phyloP scores from a whole-genome alignment of 2,113 vertebrate species.

The Apaloderma vittatum region DNA sequence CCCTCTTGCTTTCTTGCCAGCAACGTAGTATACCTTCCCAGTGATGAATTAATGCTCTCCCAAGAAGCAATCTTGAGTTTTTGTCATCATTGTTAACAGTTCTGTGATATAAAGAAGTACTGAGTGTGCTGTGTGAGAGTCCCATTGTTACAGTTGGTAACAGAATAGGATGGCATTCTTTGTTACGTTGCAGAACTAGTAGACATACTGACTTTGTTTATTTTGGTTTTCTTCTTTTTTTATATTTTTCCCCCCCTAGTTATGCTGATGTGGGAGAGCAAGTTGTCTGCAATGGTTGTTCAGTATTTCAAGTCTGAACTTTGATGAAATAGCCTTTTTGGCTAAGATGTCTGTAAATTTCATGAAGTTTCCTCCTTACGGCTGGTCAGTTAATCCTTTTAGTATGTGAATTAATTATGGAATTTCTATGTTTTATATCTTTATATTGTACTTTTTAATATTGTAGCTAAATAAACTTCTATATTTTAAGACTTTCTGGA shows the following conservation, averaged over 20 bases:
- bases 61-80: background rate
- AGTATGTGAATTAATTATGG: background rate
- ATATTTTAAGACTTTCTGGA: constrained; percentile 60
- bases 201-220: background rate
- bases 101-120: background rate
- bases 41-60: background rate
- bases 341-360: background rate
- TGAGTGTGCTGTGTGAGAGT: background rate
- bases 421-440: constrained; percentile 34
- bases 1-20: background rate
- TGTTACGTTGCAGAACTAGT: background rate
- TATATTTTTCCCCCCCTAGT: constrained; percentile 19
- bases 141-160: background rate
- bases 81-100: background rate
- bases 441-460: constrained; percentile 68
- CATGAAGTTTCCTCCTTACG: background rate
- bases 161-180: background rate
- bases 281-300: constrained; percentile 76
- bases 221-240: background rate
- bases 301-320: constrained; percentile 76
- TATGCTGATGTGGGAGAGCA: constrained; percentile 72
- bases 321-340: background rate
- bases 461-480: constrained; percentile 69
- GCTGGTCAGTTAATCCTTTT: background rate
- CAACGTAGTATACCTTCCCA: background rate